phyloP scores from a whole-genome alignment of 2,113 vertebrate genomes.

The Brachyhypopomus occidentalis region DNA sequence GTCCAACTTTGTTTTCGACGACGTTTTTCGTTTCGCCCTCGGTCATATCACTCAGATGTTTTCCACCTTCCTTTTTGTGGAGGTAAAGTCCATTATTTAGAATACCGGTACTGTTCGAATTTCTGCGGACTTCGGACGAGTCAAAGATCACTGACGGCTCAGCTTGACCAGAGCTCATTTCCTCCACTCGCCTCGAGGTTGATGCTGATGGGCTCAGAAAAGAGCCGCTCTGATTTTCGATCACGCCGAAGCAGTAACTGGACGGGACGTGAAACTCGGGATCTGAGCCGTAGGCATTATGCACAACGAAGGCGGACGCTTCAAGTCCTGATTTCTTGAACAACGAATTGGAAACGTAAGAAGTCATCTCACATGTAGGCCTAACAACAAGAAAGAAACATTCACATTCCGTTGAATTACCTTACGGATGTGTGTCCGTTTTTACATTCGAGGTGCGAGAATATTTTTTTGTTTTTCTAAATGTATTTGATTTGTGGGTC shows the following conservation, averaged over 20 bases:
- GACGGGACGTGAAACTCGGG: constrained; percentile 74
- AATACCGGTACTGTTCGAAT: too few species aligned
- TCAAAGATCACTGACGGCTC: constrained; percentile 65
- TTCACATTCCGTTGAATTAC: constrained; percentile 43
- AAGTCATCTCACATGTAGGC: constrained; percentile 76
- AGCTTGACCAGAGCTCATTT: constrained; percentile 76
- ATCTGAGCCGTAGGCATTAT: constrained; percentile 83
- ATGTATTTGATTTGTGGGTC: constrained; percentile 82
- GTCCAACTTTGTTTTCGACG: constrained; percentile 80
- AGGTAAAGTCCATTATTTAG: not conserved
- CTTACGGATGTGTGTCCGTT: constrained; percentile 3
- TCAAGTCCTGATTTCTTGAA: constrained; percentile 78
- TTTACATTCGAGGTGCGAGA: not conserved
- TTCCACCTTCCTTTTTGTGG: not conserved
- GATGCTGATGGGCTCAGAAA: constrained; percentile 79
- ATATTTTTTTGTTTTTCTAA: constrained; percentile 73
- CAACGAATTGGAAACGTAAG: constrained; percentile 84
- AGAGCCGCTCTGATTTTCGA: constrained; percentile 72
- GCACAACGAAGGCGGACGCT: constrained; percentile 81
- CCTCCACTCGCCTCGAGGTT: constrained; percentile 76
- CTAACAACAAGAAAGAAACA: constrained; percentile 36
- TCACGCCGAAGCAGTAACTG: constrained; percentile 79
- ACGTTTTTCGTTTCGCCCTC: constrained; percentile 70
- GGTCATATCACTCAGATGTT: constrained; percentile 65
- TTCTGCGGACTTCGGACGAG: not conserved